Conservation (phyloP, 2,113 vertebrate species). For the Hippocampus barbouri region DNA sequence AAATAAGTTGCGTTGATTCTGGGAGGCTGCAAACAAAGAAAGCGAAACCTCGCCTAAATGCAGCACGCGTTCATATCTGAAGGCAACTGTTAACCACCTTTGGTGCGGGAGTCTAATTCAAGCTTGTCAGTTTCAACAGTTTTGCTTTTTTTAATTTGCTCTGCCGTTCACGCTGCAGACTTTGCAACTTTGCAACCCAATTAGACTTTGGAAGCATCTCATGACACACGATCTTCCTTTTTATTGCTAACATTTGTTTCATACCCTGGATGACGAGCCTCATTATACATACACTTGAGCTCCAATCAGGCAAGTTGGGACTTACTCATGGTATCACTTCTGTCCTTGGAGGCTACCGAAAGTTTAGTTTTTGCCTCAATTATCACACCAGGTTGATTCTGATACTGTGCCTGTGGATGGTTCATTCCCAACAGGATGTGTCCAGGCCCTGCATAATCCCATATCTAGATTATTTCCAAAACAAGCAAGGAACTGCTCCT, state of each 20-base stretch:
- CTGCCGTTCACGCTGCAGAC: slow-evolving; percentile 21
- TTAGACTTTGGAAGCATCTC: slow-evolving; percentile 48
- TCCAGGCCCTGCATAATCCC: slow-evolving; percentile 47
- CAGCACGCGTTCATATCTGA: slow-evolving; percentile 43
- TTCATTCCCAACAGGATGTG: slow-evolving; percentile 60
- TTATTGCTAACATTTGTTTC: slow-evolving; percentile 30
- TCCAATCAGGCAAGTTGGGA: slow-evolving; percentile 42
- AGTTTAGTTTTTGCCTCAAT: slow-evolving; percentile 44
- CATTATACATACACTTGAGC: slow-evolving; percentile 43
- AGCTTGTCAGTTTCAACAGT: slow-evolving; percentile 34
- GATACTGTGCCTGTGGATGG: slow-evolving; percentile 59
- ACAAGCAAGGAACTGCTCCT: slow-evolving; percentile 30
- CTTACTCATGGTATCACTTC: slow-evolving; percentile 48
- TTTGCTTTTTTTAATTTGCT: slow-evolving; percentile 33
- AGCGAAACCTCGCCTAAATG: slow-evolving; percentile 42
- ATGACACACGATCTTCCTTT: slow-evolving; percentile 23
- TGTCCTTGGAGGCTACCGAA: slow-evolving; percentile 50
- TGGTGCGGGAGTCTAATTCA: slow-evolving; percentile 42
- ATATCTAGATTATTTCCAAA: slow-evolving; percentile 38
- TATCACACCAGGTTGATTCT: slow-evolving; percentile 63
- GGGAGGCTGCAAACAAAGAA: slow-evolving; percentile 50
- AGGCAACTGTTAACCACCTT: slow-evolving; percentile 40
- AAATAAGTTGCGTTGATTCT: slow-evolving; percentile 56
- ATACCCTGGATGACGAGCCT: slow-evolving; percentile 8
- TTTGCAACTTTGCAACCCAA: slow-evolving; percentile 18